Evolutionary conservation across 2,113 vertebrate genomes (phyloP).

Genomic region (Odontophorus gujanensis): DNA sequence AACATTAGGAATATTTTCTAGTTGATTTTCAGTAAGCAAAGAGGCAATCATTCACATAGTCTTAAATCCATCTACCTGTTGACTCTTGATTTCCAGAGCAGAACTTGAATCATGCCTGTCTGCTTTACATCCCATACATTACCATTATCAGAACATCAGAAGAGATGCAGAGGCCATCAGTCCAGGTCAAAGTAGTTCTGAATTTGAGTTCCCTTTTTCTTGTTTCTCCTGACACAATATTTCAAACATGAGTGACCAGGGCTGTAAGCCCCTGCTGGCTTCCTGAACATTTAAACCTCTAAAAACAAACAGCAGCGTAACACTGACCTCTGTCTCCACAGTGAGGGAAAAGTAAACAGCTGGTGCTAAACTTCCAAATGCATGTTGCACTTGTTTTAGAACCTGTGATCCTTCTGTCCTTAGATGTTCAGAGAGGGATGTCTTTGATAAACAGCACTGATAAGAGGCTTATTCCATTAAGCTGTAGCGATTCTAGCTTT

Average conservation of each 20-base stretch:
- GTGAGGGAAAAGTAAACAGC: neutral
- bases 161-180: neutral
- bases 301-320: neutral
- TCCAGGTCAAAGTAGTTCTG: neutral
- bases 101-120: neutral
- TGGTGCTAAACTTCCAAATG: neutral
- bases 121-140: neutral
- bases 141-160: neutral
- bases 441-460: constrained; percentile 41
- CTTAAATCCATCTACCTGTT: neutral
- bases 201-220: neutral
- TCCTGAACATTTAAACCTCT: neutral
- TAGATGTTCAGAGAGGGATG: constrained; percentile 45
- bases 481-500: constrained; percentile 55
- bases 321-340: neutral
- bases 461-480: constrained; percentile 65
- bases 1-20: neutral
- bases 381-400: neutral
- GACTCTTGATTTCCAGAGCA: neutral
- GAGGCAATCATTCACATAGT: neutral
- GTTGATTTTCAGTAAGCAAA: neutral
- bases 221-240: neutral
- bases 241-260: neutral
- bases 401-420: constrained; percentile 32
- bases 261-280: neutral